Evolutionary conservation across 2,797 vertebrate species (phyloP).

Genomic region (Megalops cyprinoides): DNA sequence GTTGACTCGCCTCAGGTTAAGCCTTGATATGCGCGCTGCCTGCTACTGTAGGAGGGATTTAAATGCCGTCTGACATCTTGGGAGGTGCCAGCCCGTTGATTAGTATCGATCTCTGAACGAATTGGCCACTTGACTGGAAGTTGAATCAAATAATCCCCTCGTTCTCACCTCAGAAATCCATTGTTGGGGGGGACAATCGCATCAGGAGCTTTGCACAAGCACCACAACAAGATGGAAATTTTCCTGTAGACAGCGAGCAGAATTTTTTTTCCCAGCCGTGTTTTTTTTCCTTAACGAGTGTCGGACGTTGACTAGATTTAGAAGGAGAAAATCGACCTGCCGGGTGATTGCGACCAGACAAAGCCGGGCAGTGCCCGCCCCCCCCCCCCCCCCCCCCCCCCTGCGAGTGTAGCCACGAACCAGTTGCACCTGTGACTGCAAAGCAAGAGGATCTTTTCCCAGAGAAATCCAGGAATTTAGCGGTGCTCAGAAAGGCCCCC

Average conservation of each 20-base stretch:
- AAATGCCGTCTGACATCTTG: conserved; percentile 65
- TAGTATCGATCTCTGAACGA: conserved; percentile 78
- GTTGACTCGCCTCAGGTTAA: conserved; percentile 30
- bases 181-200: conserved; percentile 56
- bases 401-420: conserved; percentile 36
- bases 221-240: conserved; percentile 50
- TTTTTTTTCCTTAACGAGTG: conserved; percentile 47
- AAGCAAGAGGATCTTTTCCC: conserved; percentile 58
- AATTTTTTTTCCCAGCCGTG: conserved; percentile 46
- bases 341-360: conserved; percentile 54
- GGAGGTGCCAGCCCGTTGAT: conserved; percentile 66
- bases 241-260: conserved; percentile 32
- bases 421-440: conserved; percentile 66
- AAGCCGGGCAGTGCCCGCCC: conserved; percentile 27
- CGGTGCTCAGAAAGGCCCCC: conserved; percentile 55
- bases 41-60: conserved; percentile 60
- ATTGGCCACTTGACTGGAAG: conserved; percentile 75
- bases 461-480: conserved; percentile 64
- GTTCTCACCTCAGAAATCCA: conserved; percentile 69
- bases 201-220: conserved; percentile 58
- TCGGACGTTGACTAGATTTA: conserved; percentile 57
- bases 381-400: conserved; percentile 24
- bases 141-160: conserved; percentile 76
- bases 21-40: conserved; percentile 47
- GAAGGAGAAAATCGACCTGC: conserved; percentile 56